These are phyloP conservation scores for Procavia capensis DNA, from an alignment of 2,113 vertebrate species.

Conservation along the genomic window DNA sequence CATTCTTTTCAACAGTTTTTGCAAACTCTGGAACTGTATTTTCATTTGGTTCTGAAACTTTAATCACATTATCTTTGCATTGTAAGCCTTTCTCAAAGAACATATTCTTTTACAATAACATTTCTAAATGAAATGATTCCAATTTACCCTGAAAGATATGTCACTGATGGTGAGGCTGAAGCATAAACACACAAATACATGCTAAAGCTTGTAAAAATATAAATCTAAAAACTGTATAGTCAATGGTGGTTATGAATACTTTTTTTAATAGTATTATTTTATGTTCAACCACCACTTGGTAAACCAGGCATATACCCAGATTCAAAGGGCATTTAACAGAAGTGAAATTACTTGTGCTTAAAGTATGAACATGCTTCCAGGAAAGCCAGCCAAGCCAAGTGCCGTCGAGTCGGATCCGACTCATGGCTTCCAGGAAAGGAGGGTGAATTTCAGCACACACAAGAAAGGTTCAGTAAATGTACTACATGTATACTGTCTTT, in stretches of 20 bases:
- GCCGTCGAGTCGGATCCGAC: no score
- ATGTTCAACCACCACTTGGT: neutral
- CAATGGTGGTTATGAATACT: neutral
- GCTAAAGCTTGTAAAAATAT: neutral
- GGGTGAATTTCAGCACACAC: neutral
- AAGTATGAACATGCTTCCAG: neutral
- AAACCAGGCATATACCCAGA: neutral
- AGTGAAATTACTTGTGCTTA: neutral
- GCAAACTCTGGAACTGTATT: constrained; percentile 13
- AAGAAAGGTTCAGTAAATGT: neutral
- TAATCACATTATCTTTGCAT: constrained; percentile 27
- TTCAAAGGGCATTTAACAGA: neutral
- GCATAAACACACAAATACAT: neutral
- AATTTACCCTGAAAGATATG: neutral
- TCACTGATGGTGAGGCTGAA: neutral
- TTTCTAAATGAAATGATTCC: constrained; percentile 14
- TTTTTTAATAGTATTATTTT: neutral
- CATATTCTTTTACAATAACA: neutral
- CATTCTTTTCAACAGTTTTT: constrained; percentile 8
- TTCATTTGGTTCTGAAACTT: constrained; percentile 24
- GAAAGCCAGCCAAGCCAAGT: no score
- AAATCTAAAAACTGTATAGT: neutral
- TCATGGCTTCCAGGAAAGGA: neutral
- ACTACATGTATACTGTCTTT: fast-evolving
- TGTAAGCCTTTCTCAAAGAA: neutral